Evolutionary conservation across 2,888 invertebrate genomes (phyloP).

Genomic region (Lasioglossum pauxillum): DNA sequence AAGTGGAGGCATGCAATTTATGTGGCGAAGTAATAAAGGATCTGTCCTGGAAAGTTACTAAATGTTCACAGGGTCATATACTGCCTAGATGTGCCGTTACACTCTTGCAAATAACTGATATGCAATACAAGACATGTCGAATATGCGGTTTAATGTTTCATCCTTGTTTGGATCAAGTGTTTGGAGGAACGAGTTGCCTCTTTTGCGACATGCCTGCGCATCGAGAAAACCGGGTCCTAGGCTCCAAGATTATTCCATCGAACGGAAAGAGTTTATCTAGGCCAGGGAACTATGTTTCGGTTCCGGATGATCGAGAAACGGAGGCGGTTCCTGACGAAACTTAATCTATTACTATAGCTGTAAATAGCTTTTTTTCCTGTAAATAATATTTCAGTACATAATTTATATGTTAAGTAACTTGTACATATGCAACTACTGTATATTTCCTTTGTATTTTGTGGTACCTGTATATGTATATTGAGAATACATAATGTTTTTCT

Average conservation of each 20-base stretch:
- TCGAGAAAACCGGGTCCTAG: slow-evolving; percentile 69
- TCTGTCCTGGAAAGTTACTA: slow-evolving; percentile 74
- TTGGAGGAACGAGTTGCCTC: slow-evolving; percentile 74
- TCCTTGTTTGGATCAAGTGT: slow-evolving; percentile 74
- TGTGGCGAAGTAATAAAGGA: slow-evolving; percentile 76
- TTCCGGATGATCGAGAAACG: slow-evolving; percentile 20
- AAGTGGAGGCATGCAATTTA: slow-evolving; percentile 76
- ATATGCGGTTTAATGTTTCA: slow-evolving; percentile 80
- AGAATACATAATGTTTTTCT: not conserved
- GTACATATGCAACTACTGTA: not conserved
- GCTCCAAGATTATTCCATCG: slow-evolving; percentile 10
- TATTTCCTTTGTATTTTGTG: not conserved
- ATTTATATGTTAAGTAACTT: not conserved
- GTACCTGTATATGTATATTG: not conserved
- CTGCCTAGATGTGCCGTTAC: slow-evolving; percentile 80
- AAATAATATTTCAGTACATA: not conserved
- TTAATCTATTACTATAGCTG: not conserved
- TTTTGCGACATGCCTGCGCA: slow-evolving; percentile 79
- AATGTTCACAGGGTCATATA: slow-evolving; percentile 79
- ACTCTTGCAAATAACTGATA: slow-evolving; percentile 77
- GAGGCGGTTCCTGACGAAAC: slow-evolving; percentile 15
- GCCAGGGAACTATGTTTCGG: not conserved
- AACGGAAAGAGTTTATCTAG: slow-evolving; percentile 56
- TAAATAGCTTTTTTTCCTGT: not conserved
- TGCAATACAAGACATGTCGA: slow-evolving; percentile 75